These are phyloP conservation scores for Scartelaos histophorus DNA, from an alignment of 2,113 vertebrate species.

Conservation along the genomic window DNA sequence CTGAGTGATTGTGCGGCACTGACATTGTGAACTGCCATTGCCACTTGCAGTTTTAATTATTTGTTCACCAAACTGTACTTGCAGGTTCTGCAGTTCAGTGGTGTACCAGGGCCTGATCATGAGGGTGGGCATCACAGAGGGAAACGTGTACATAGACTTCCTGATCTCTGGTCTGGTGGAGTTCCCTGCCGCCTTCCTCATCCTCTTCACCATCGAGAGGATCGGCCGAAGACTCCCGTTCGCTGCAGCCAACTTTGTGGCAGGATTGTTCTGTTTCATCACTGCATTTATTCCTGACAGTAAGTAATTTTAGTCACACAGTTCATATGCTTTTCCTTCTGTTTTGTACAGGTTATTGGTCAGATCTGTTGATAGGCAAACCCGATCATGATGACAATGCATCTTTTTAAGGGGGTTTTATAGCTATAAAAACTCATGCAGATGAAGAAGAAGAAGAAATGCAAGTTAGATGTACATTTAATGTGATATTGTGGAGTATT, in stretches of 20 bases:
- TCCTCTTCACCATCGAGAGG: constrained; percentile 88
- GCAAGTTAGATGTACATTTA: too few relatives aligned
- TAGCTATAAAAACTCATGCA: background rate
- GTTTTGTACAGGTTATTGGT: too few relatives aligned
- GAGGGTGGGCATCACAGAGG: constrained; percentile 86
- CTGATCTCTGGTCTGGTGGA: constrained; percentile 87
- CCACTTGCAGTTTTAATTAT: too few relatives aligned
- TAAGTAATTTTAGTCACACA: constrained; percentile 54
- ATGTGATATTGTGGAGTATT: background rate
- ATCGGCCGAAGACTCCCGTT: constrained; percentile 88
- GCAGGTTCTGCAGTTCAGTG: constrained; percentile 90
- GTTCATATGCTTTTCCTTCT: too few relatives aligned
- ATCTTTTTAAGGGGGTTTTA: too few relatives aligned
- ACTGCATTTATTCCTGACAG: constrained; percentile 87
- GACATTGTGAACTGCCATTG: too few relatives aligned
- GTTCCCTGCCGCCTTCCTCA: constrained; percentile 85
- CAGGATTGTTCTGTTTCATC: constrained; percentile 82
- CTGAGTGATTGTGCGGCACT: too few relatives aligned
- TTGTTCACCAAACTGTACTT: too few relatives aligned
- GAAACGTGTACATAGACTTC: constrained; percentile 89
- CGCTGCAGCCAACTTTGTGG: constrained; percentile 78
- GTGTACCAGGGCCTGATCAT: constrained; percentile 94
- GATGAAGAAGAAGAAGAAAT: too few relatives aligned
- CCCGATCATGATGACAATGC: too few relatives aligned
- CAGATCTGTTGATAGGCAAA: too few relatives aligned